Evolutionary conservation across 2,113 vertebrate species (phyloP).

Genomic region (Pituophis catenifer): DNA sequence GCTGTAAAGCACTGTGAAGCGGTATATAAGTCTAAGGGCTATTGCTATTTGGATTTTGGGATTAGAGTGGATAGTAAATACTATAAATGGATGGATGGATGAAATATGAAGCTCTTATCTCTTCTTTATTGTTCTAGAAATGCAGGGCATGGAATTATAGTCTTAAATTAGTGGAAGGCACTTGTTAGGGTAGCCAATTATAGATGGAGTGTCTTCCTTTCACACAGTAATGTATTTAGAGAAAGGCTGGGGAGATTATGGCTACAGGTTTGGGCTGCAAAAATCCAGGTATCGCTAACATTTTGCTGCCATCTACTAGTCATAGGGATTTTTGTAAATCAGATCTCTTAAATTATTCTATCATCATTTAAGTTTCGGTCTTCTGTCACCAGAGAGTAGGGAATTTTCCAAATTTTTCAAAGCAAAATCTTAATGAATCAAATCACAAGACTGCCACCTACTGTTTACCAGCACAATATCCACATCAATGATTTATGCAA

Average conservation of each 20-base stretch:
- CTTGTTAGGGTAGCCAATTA: background rate
- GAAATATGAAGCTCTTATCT: background rate
- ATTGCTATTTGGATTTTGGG: background rate
- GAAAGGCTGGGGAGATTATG: background rate
- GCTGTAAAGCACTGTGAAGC: too few relatives aligned
- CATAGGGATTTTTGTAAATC: background rate
- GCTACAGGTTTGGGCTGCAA: background rate
- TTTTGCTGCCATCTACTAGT: background rate
- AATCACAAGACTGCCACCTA: constrained; percentile 7
- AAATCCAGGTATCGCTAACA: background rate
- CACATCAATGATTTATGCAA: background rate
- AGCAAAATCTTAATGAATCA: background rate
- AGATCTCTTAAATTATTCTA: background rate
- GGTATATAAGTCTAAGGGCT: too few relatives aligned
- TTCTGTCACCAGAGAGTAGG: background rate
- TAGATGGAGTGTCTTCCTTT: background rate
- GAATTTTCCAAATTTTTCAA: background rate
- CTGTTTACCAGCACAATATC: background rate
- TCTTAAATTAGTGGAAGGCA: background rate
- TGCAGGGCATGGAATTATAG: background rate
- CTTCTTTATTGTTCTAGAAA: background rate
- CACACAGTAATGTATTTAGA: background rate
- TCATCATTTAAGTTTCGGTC: background rate
- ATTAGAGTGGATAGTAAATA: background rate
- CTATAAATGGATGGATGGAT: background rate